A percentile compares a stretch with the other conserved stretches of the same genome.
Evolutionary conservation across 2,797 vertebrate species (phyloP).

Genomic region (Paguma larvata): DNA sequence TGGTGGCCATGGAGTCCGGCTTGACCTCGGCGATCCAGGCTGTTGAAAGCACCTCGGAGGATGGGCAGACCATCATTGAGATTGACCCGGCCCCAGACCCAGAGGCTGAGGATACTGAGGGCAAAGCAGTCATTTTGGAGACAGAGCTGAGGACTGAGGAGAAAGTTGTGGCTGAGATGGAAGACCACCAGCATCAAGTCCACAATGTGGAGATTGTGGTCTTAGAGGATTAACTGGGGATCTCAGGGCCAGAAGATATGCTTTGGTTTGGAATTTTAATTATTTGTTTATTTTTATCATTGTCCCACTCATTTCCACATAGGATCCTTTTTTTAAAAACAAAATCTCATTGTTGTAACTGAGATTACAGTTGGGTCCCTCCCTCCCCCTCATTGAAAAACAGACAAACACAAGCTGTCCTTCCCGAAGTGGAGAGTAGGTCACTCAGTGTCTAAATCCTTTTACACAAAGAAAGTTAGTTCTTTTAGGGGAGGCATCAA

Average conservation of each 20-base stretch:
- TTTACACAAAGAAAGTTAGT: slow-evolving; percentile 48
- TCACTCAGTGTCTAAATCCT: slow-evolving; percentile 76
- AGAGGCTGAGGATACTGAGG: slow-evolving; percentile 87
- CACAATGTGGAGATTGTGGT: slow-evolving; percentile 96
- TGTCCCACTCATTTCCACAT: slow-evolving; percentile 84
- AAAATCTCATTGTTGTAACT: slow-evolving; percentile 77
- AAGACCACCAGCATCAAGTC: slow-evolving; percentile 94
- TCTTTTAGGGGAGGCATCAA: slow-evolving; percentile 55
- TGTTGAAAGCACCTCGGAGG: slow-evolving; percentile 89
- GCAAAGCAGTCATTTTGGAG: slow-evolving; percentile 91
- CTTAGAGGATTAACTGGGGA: slow-evolving; percentile 90
- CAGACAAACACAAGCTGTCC: slow-evolving; percentile 80
- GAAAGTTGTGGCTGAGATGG: slow-evolving; percentile 89
- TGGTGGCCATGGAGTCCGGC: slow-evolving; percentile 94
- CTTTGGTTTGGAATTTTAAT: slow-evolving; percentile 84
- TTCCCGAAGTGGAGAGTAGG: slow-evolving; percentile 74
- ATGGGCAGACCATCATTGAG: slow-evolving; percentile 95
- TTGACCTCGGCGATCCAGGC: slow-evolving; percentile 90
- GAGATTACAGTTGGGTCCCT: slow-evolving; percentile 74
- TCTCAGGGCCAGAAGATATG: slow-evolving; percentile 70
- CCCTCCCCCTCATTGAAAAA: slow-evolving; percentile 74
- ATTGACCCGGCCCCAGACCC: slow-evolving; percentile 93
- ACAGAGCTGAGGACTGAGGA: slow-evolving; percentile 91
- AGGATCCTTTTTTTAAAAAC: slow-evolving; percentile 81
- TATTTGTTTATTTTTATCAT: slow-evolving; percentile 86